Base-by-base conservation (phyloP, 2,888 invertebrate species). In the Polietes domitor region DNA sequence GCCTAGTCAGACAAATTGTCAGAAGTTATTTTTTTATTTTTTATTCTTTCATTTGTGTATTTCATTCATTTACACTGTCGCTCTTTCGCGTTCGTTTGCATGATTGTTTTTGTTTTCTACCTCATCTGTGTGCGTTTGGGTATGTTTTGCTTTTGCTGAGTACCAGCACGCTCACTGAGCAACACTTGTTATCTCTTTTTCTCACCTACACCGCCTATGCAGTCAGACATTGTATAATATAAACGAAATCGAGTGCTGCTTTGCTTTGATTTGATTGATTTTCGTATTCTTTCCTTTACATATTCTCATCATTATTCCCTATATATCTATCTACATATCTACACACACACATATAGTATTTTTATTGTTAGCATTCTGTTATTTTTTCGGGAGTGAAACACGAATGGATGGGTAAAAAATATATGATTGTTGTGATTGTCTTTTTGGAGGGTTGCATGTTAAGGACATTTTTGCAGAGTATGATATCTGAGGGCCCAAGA, bases 151-250 rank as follows among this genome's bases (percentile, higher is more conserved):
- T 61, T 61, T 3, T 37, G 41, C 65, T 41, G 19, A 68, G 41
- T 1, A 47, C 12, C 58, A 65, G 37, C 28, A 37, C 68, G 7
- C 68, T 68, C 68, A 70, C 63, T 53, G 53, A 41, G 68, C 70
- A 58, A 53, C 75, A 80, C 61, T 80, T 80, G 74, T 80, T 75
- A 61, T 80, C 78, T 78, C 78, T 72, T 78, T 78, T 78, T 72
- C 80, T 80, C 80, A 80, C 70, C 70, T 72, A 77, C 78, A 79
- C 73, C 72, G 55, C 17, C 15, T 24, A 28, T 28, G 12, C 68
- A 24, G n/a, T 19, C 65, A 41, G 74, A 71, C 47, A 75, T 80
- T 80, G 71, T 71, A 41, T 71, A 80, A 75, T 50, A 74, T 47
- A 50, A 17, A 63, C n/a, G 32, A 32, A 73, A 65, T 70, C 71